phyloP scores from a whole-genome alignment of 2,797 vertebrate species.

The Selene dorsalis region DNA sequence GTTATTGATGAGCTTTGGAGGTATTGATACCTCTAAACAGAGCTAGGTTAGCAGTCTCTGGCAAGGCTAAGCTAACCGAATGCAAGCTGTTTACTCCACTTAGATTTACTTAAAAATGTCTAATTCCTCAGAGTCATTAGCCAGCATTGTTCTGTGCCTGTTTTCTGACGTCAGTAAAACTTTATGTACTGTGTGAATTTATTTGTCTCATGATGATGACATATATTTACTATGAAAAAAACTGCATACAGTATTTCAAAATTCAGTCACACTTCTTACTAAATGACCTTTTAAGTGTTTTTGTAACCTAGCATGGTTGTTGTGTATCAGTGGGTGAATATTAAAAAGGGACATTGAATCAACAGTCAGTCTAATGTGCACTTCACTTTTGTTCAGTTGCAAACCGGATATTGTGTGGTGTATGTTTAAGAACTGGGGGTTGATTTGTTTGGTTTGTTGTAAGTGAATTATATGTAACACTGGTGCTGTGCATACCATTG shows the following conservation, averaged over 20 bases:
- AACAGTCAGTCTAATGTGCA: constrained; percentile 38
- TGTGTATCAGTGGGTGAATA: constrained; percentile 41
- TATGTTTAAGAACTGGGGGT: constrained; percentile 53
- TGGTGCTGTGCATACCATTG: constrained; percentile 36
- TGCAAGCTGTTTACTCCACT: neutral
- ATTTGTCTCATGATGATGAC: constrained; percentile 68
- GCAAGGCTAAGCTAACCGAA: neutral
- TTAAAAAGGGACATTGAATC: constrained; percentile 24
- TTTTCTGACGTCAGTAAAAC: constrained; percentile 32
- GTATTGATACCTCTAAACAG: too few relatives aligned
- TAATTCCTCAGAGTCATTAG: neutral
- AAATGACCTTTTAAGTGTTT: constrained; percentile 35
- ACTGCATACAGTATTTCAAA: constrained; percentile 39
- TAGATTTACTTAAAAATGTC: neutral
- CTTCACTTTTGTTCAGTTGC: constrained; percentile 48
- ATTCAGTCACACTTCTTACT: constrained; percentile 22
- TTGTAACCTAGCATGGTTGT: constrained; percentile 41
- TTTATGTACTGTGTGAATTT: constrained; percentile 57
- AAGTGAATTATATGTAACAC: constrained; percentile 57
- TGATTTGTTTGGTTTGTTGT: constrained; percentile 30
- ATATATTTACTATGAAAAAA: constrained; percentile 40
- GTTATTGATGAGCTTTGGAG: too few relatives aligned
- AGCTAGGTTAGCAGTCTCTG: neutral
- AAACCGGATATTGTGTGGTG: constrained; percentile 74
- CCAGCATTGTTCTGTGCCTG: constrained; percentile 25